phyloP scores from a whole-genome alignment of 2,797 vertebrate species.

The Phoxinus dragarum region DNA sequence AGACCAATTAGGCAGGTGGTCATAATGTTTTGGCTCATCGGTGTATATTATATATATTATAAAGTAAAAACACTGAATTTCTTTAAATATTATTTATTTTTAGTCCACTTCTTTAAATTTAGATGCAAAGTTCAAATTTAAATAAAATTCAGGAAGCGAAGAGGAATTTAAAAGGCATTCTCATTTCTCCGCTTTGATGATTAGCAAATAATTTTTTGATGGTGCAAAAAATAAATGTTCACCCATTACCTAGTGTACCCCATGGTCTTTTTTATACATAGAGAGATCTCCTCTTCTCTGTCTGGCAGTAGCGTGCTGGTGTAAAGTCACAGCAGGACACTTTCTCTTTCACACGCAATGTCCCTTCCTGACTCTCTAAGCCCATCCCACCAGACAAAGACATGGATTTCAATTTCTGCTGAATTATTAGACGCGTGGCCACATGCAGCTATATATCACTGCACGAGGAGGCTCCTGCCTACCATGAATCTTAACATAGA shows the following conservation, averaged over 20 bases:
- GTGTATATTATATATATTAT: not conserved
- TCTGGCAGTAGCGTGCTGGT: constrained; percentile 32
- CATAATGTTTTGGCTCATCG: not conserved
- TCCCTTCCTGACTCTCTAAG: constrained; percentile 46
- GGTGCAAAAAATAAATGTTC: not conserved
- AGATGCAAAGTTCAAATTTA: not conserved
- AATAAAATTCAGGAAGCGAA: not conserved
- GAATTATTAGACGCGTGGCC: constrained; percentile 68
- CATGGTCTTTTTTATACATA: not conserved
- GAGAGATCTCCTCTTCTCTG: constrained; percentile 22
- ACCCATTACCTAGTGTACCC: not conserved
- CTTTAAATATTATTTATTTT: not conserved
- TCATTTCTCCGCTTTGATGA: not conserved
- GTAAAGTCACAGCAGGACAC: constrained; percentile 40
- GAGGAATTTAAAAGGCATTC: not conserved
- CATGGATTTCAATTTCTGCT: constrained; percentile 65
- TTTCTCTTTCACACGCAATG: constrained; percentile 57
- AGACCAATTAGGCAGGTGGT: not conserved
- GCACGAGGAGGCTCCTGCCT: constrained; percentile 62
- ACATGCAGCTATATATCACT: constrained; percentile 66
- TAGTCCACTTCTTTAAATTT: not conserved
- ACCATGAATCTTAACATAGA: constrained; percentile 49
- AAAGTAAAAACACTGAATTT: not conserved
- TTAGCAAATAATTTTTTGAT: not conserved
- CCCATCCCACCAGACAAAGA: constrained; percentile 37